phyloP scores from a whole-genome alignment of 2,113 vertebrate species.

The Coreoperca whiteheadi region DNA sequence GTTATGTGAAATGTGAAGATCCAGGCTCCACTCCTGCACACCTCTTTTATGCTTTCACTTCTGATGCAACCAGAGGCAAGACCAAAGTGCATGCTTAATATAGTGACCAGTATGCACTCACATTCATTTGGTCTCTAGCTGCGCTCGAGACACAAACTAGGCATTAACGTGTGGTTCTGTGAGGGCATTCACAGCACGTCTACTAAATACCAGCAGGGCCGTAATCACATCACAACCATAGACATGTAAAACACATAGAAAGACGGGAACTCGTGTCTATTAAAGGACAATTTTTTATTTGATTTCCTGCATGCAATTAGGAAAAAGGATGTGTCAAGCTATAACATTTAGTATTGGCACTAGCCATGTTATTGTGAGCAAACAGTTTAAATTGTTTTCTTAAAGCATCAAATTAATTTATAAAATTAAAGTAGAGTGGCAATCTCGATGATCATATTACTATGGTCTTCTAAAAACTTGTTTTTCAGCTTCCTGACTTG shows the following conservation, averaged over 20 bases:
- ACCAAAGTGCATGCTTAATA: conserved; percentile 50
- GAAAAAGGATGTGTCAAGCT: neutral
- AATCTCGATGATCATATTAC: neutral
- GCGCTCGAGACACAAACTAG: conserved; percentile 21
- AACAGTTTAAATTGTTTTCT: neutral
- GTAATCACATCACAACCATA: conserved; percentile 1
- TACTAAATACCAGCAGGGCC: conserved; percentile 2
- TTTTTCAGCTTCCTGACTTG: conserved; percentile 15
- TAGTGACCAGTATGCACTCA: conserved; percentile 17
- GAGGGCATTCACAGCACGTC: neutral
- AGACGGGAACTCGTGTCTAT: neutral
- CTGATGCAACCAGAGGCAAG: conserved; percentile 78
- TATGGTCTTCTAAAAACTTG: neutral
- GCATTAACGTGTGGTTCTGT: conserved; percentile 16
- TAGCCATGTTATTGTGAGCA: neutral
- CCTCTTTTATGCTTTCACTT: conserved; percentile 23
- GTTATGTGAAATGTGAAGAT: conserved; percentile 41
- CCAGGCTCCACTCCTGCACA: conserved; percentile 9
- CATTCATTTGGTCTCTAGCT: conserved; percentile 37
- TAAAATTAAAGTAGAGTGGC: too few species aligned
- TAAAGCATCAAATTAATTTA: neutral
- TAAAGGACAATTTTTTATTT: neutral
- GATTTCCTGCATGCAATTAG: neutral
- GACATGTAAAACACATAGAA: neutral
- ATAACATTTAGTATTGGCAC: neutral